Evolutionary conservation across 2,113 vertebrate genomes (phyloP).

Genomic region (Limanda limanda): DNA sequence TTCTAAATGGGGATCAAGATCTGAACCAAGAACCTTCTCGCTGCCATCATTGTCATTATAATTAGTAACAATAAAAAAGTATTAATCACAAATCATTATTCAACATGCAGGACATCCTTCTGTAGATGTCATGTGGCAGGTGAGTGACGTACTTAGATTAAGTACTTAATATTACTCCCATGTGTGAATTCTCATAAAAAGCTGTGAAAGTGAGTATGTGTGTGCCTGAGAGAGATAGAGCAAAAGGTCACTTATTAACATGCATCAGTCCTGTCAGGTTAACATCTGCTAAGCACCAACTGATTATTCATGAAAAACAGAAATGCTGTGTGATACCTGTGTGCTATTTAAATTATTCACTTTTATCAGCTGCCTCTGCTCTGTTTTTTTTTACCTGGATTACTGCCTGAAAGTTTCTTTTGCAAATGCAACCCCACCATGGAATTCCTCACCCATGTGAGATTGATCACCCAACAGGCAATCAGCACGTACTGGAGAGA

Average conservation of each 20-base stretch:
- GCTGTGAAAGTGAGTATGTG: neutral
- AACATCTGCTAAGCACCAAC: slow-evolving; percentile 49
- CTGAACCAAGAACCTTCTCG: no score
- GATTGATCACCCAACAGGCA: slow-evolving; percentile 1
- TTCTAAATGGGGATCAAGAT: no score
- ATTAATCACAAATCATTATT: no score
- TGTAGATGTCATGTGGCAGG: neutral
- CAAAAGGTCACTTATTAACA: slow-evolving; percentile 45
- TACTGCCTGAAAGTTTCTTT: neutral
- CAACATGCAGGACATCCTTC: neutral
- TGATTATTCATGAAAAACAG: slow-evolving; percentile 45
- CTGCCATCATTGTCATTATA: no score
- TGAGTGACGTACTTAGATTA: neutral
- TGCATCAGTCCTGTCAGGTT: slow-evolving; percentile 23
- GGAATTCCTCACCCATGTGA: slow-evolving; percentile 13
- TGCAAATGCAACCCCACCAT: neutral
- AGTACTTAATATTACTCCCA: neutral
- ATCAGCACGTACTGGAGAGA: neutral
- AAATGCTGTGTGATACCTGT: slow-evolving; percentile 41
- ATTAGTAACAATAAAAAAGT: no score
- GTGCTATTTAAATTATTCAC: slow-evolving; percentile 51
- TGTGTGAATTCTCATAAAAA: neutral
- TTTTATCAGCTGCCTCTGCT: neutral
- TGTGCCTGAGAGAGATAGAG: neutral
- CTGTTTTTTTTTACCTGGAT: neutral